Base-by-base conservation (phyloP, 2,113 vertebrate species). In the Vulpes vulpes region DNA sequence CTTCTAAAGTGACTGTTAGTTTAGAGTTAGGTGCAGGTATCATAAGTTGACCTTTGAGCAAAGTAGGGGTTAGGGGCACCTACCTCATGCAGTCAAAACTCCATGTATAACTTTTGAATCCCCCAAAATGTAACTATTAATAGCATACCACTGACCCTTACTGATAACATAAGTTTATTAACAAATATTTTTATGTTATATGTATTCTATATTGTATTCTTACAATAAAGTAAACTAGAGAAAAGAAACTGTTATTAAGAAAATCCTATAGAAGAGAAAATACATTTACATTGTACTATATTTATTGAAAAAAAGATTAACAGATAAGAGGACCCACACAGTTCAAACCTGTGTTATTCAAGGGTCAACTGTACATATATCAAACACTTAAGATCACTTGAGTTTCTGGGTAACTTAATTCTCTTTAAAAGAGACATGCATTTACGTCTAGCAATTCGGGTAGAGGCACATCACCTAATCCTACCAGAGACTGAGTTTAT, bases 341-440 rank as follows among this genome's bases (percentile, higher is more conserved):
- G 74, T 76, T 51, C 74, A 76, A 51, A 51, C 74, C 74, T 49
- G 23, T 76, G 74, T 73, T 73, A 20, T 49, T 49, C 38, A 49
- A 74, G 22, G 38, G 73, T 15, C 12, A 25, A 49, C 12, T 49
- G 73, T 76, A 49, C 25, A 51, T 69, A 3, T 62, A 80, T 57
- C 17, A 38, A 78, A 49, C 84, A 82, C 59, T 87, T 38, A 35
- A 91, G 55, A 88, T 79, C 64, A 73, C 79, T 65, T 91, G 76
- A 79, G 93, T 38, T 25, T 55, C 62, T 84, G 55, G 84, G 51
- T 84, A 80, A 30, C 78, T 93, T 96, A 49, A 83, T 95, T 65
- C 82, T 94, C 53, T 88, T 78, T 35, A 2, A 43, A 67, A 79
- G 53, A 73, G 55, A 93, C 86, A 64, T 64, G 30, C 60, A 92